Evolutionary conservation across 2,888 invertebrate species (phyloP).

Genomic region (Cryptosula pallasiana): DNA sequence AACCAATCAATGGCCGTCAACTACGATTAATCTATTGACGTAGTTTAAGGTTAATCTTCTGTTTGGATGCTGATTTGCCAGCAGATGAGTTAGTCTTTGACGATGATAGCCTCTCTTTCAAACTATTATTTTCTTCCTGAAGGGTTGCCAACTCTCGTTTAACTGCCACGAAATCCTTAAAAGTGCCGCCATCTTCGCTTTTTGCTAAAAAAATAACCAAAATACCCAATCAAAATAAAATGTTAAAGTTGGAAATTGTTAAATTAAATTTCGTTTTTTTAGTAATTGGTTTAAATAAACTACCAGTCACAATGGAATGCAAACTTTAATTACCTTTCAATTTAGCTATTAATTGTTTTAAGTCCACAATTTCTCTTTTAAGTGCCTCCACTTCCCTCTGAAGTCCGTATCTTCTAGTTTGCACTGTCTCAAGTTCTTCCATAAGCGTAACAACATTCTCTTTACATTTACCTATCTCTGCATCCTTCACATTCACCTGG

Average conservation of each 20-base stretch:
- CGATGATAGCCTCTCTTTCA: background rate
- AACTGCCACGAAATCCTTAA: conserved; percentile 10
- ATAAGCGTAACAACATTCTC: background rate
- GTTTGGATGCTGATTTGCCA: background rate
- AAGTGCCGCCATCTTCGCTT: background rate
- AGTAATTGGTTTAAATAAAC: too few relatives aligned
- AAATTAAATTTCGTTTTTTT: too few relatives aligned
- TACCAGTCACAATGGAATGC: too few relatives aligned
- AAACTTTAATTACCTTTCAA: conserved; percentile 4
- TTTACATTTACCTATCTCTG: background rate
- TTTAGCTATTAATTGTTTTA: background rate
- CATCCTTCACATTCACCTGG: background rate
- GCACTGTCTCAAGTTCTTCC: conserved; percentile 2
- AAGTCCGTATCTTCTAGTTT: background rate
- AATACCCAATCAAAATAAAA: too few relatives aligned
- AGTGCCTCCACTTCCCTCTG: background rate
- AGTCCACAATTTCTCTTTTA: background rate
- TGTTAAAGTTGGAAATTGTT: too few relatives aligned
- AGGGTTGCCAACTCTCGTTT: conserved; percentile 12
- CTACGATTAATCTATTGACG: too few relatives aligned
- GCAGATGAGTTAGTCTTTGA: background rate
- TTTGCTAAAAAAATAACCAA: too few relatives aligned
- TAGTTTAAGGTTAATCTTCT: conserved; percentile 4
- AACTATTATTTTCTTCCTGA: background rate
- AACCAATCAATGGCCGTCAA: too few relatives aligned